Percentiles rank a stretch among this genome's conserved stretches.
phyloP scores from a whole-genome alignment of 2,113 vertebrate genomes.

The Crotalus horridus region DNA sequence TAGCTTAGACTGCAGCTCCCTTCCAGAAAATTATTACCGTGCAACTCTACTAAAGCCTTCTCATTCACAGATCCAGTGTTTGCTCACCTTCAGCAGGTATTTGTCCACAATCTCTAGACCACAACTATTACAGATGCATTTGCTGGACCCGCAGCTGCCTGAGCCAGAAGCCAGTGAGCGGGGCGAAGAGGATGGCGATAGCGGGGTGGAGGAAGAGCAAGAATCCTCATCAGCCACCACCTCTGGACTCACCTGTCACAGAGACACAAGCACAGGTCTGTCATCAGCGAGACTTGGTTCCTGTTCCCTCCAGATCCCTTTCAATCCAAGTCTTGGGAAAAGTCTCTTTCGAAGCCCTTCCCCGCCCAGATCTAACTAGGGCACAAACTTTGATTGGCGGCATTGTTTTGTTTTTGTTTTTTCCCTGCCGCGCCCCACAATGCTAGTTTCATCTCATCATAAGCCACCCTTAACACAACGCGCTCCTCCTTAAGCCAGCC shows the following conservation, averaged over 20 bases:
- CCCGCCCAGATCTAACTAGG: not conserved
- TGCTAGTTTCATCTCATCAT: not conserved
- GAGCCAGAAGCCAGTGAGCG: constrained; percentile 84
- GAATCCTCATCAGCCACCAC: constrained; percentile 81
- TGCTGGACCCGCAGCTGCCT: constrained; percentile 67
- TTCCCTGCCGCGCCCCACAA: not conserved
- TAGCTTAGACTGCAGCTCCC: not conserved
- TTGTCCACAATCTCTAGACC: constrained; percentile 93
- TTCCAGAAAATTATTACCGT: not conserved
- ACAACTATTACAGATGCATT: constrained; percentile 86
- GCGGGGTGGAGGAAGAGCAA: constrained; percentile 73
- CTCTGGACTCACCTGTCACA: constrained; percentile 73
- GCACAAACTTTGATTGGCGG: not conserved
- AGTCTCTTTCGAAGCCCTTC: not conserved
- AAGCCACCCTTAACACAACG: not conserved
- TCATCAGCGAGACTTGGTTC: not conserved
- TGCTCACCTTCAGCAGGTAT: constrained; percentile 92
- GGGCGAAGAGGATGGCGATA: constrained; percentile 82
- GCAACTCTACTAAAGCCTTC: not conserved
- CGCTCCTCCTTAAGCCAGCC: not conserved
- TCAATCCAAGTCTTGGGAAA: not conserved
- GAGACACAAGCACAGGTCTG: not conserved
- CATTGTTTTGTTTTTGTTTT: not conserved
- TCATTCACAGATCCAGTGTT: not conserved
- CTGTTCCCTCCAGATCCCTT: not conserved